phyloP scores from a whole-genome alignment of 2,888 invertebrate species.

The Polyommatus iphigenia region DNA sequence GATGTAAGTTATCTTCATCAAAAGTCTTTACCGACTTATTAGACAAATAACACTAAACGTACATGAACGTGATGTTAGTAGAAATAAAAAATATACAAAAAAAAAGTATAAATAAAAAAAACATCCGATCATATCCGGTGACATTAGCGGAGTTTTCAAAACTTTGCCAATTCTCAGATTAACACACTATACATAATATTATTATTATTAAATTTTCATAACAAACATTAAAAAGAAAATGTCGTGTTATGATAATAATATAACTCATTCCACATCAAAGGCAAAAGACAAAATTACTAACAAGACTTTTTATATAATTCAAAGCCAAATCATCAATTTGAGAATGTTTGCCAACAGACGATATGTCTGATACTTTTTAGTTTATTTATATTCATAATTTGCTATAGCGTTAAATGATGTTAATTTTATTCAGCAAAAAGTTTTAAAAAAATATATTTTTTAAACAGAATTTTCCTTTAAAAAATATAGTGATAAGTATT shows the following conservation, averaged over 20 bases:
- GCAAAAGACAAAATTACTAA: not conserved
- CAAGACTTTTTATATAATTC: conserved; percentile 19
- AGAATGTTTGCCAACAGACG: conserved; percentile 36
- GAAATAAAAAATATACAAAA: too few species aligned
- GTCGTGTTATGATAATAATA: not conserved
- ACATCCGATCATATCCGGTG: not conserved
- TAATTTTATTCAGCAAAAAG: not conserved
- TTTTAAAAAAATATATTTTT: not conserved
- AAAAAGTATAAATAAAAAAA: not conserved
- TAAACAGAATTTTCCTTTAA: not conserved
- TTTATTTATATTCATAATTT: not conserved
- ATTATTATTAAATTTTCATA: not conserved
- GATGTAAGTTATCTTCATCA: too few species aligned
- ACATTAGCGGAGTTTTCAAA: not conserved
- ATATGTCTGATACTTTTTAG: not conserved
- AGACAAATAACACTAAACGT: too few species aligned
- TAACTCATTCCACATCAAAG: conserved; percentile 28
- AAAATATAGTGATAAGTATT: not conserved
- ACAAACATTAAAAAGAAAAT: conserved; percentile 12
- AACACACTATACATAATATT: not conserved
- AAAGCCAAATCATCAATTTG: conserved; percentile 12
- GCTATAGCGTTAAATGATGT: not conserved
- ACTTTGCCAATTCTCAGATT: not conserved
- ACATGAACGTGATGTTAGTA: too few species aligned
- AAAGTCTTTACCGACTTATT: too few species aligned